Conservation (phyloP, 64 coral and sea anemone species). For the Dendronephthya gigantea region DNA sequence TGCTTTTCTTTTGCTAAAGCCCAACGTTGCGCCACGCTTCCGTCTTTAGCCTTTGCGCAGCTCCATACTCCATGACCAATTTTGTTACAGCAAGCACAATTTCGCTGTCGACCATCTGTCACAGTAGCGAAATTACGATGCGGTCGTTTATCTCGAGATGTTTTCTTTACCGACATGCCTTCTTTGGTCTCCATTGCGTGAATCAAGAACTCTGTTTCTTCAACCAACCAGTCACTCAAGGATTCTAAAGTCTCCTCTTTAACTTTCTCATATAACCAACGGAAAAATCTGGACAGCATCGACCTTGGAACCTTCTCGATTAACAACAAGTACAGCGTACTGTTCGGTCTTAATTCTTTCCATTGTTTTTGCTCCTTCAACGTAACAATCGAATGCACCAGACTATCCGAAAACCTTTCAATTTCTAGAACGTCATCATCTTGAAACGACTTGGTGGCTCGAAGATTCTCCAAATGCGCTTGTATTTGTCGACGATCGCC, state of each 20-base stretch:
- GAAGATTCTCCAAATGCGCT: neutral
- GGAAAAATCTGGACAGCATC: slow-evolving; percentile 8
- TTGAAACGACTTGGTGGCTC: neutral
- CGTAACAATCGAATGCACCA: neutral
- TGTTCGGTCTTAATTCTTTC: slow-evolving; percentile 14
- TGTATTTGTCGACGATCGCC: neutral
- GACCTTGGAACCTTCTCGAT: slow-evolving; percentile 10
- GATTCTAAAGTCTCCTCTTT: neutral
- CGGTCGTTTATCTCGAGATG: neutral
- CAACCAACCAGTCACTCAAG: neutral
- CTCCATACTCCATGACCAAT: neutral
- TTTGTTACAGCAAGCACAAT: neutral
- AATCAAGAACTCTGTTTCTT: slow-evolving; percentile 1
- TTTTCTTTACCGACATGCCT: neutral
- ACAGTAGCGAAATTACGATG: neutral
- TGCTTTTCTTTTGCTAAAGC: neutral
- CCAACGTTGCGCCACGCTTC: neutral
- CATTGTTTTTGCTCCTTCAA: neutral
- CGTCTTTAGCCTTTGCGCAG: neutral
- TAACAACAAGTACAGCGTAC: neutral
- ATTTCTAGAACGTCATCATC: neutral
- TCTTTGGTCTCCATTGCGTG: neutral
- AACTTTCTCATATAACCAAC: neutral
- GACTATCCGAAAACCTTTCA: neutral
- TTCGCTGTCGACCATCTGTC: neutral